Evolutionary conservation across 1,140 invertebrate genomes (phyloP).

Genomic region (Reticulitermes speratus): DNA sequence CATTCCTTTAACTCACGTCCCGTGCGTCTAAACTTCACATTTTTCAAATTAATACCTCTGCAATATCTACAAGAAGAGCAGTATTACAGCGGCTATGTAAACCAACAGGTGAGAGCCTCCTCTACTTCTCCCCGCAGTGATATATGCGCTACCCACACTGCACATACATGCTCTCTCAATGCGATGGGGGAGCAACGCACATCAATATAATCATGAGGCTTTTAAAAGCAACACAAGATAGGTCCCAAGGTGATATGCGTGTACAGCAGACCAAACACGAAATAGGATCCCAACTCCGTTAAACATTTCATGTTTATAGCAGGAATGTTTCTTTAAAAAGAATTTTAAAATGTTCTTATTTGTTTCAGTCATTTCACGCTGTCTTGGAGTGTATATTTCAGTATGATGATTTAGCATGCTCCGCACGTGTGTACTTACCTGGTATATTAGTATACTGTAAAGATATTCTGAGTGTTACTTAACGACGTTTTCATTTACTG

Average conservation of each 20-base stretch:
- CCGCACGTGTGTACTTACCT: too few relatives aligned
- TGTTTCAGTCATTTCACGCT: neutral
- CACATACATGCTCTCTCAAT: neutral
- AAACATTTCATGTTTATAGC: neutral
- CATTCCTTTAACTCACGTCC: too few relatives aligned
- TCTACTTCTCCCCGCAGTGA: neutral
- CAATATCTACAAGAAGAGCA: too few relatives aligned
- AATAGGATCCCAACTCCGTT: neutral
- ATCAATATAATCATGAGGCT: constrained; percentile 3
- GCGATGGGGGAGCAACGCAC: neutral
- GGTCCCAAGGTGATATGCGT: neutral
- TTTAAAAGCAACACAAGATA: constrained; percentile 11
- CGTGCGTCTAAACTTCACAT: too few relatives aligned
- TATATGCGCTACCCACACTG: neutral
- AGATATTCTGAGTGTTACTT: neutral
- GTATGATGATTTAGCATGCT: too few relatives aligned
- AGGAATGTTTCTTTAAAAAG: neutral
- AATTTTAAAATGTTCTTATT: neutral
- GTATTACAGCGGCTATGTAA: neutral
- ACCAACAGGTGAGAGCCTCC: neutral
- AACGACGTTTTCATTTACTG: too few relatives aligned
- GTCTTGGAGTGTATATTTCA: neutral
- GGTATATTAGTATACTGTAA: too few relatives aligned
- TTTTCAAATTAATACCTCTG: too few relatives aligned
- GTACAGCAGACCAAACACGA: neutral